Conservation (phyloP, 2,113 vertebrate genomes). For the Ariopsis seemanni region DNA sequence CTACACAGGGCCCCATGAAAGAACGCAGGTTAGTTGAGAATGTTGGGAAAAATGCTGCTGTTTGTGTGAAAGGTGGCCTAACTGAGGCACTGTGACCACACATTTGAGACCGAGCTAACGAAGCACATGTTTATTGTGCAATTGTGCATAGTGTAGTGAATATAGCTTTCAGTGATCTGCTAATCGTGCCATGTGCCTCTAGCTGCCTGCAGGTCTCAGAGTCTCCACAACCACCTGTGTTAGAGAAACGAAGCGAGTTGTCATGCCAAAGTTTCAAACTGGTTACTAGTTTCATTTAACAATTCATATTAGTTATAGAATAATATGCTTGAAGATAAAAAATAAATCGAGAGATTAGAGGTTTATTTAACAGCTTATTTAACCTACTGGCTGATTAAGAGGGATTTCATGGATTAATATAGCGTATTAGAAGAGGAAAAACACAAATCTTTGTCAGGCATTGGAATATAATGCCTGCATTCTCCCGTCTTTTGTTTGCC, state of each 20-base stretch:
- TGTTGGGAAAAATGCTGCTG: not conserved
- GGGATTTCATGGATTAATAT: not conserved
- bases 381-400: not conserved
- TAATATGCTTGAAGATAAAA: not conserved
- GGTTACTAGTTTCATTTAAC: not conserved
- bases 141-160: constrained; percentile 12
- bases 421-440: not conserved
- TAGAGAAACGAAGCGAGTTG: not conserved
- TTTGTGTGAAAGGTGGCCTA: constrained; percentile 11
- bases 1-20: not conserved
- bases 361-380: not conserved
- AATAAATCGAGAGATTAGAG: not conserved
- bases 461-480: not conserved
- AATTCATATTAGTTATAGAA: not conserved
- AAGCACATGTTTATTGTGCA: constrained; percentile 31
- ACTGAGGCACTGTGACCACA: not conserved
- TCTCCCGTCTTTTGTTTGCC: constrained; percentile 27
- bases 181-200: constrained; percentile 26
- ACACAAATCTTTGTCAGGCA: not conserved
- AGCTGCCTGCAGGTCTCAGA: not conserved
- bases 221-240: not conserved
- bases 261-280: not conserved
- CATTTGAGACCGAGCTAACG: constrained; percentile 14
- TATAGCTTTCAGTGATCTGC: not conserved
- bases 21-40: not conserved